phyloP scores from a whole-genome alignment of 2,113 vertebrate genomes.

The Crotalus helleri region DNA sequence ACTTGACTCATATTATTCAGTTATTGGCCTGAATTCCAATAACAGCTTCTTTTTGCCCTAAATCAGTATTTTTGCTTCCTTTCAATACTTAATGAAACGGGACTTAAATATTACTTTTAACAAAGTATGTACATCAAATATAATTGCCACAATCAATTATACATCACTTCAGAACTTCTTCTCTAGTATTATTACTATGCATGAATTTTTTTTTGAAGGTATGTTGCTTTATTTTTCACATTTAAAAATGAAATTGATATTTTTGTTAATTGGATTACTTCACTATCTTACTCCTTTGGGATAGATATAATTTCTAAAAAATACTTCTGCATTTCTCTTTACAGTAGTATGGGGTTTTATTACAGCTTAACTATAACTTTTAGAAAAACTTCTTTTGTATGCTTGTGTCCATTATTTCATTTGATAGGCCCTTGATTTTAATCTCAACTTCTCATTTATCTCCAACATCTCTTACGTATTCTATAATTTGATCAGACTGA shows the following conservation, averaged over 20 bases:
- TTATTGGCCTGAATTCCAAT: conserved; percentile 42
- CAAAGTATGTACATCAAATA: conserved; percentile 33
- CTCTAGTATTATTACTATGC: conserved; percentile 34
- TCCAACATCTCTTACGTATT: not conserved
- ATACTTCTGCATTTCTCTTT: conserved; percentile 29
- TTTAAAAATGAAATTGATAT: conserved; percentile 29
- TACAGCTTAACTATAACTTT: not conserved
- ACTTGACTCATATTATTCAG: conserved; percentile 31
- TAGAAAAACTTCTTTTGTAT: not conserved
- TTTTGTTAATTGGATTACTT: conserved; percentile 35
- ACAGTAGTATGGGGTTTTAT: conserved; percentile 1
- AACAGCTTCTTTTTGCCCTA: conserved; percentile 49
- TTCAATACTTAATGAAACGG: conserved; percentile 63
- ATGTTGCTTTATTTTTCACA: conserved; percentile 37
- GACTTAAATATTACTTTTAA: conserved; percentile 52
- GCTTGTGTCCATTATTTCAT: conserved; percentile 1
- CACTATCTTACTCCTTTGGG: conserved; percentile 32
- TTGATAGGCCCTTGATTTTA: not conserved
- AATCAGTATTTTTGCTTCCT: conserved; percentile 56
- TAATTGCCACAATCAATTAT: conserved; percentile 29
- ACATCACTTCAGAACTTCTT: conserved; percentile 16
- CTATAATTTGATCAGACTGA: not conserved
- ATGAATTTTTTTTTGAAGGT: conserved; percentile 39
- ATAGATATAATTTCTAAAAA: not conserved
- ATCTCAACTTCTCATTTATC: not conserved